Percentiles rank a stretch among this genome's conserved stretches.
Conservation (phyloP, 2,113 vertebrate genomes). For the Mus spicilegus region DNA sequence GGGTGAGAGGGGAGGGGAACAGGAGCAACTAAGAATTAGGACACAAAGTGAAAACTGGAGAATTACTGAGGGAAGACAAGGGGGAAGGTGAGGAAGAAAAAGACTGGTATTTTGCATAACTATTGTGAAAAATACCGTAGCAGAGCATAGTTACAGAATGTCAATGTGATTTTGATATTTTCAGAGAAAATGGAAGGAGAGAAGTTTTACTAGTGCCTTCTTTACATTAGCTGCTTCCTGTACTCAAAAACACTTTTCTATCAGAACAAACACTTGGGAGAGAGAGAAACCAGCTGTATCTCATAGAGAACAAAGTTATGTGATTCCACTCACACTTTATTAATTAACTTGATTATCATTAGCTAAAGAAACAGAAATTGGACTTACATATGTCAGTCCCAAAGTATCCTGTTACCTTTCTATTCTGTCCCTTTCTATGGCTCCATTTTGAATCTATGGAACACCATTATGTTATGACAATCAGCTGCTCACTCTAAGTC, state of each 20-base stretch:
- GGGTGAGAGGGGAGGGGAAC: not conserved
- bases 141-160: not conserved
- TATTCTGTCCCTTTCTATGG: not conserved
- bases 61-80: not conserved
- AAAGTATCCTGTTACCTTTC: not conserved
- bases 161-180: not conserved
- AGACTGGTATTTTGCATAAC: not conserved
- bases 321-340: not conserved
- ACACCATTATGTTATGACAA: not conserved
- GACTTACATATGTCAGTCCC: not conserved
- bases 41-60: not conserved
- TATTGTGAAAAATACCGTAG: not conserved
- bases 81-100: not conserved
- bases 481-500: not conserved
- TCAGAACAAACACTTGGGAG: not conserved
- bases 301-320: not conserved
- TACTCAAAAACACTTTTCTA: not conserved
- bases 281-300: not conserved
- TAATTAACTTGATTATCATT: not conserved
- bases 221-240: not conserved
- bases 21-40: not conserved
- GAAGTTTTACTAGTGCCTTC: not conserved
- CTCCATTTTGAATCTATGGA: not conserved
- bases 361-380: not conserved
- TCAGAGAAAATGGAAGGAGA: not conserved